A percentile compares a stretch with the other conserved stretches of the same genome.
phyloP scores from a whole-genome alignment of 1,140 invertebrate species.

The Ips typographus region DNA sequence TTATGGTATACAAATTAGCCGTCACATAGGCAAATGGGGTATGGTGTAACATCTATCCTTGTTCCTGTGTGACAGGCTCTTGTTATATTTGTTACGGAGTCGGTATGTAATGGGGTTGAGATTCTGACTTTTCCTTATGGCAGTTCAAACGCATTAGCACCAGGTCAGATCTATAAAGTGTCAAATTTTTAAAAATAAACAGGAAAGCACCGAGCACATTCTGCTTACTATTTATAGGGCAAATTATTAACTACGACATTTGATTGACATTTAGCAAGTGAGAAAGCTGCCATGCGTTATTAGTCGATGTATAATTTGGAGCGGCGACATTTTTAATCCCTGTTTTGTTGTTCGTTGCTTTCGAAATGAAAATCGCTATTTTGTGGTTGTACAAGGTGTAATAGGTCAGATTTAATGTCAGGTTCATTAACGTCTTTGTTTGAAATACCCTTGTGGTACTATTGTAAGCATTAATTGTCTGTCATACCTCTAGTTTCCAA shows the following conservation, averaged over 20 bases:
- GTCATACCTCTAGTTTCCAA: too few species aligned
- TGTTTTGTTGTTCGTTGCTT: background rate
- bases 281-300: conserved; percentile 32
- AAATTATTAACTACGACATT: conserved; percentile 29
- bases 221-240: conserved; percentile 32
- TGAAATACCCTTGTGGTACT: background rate
- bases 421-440: background rate
- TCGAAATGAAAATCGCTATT: conserved; percentile 6
- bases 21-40: conserved; percentile 2
- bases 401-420: conserved; percentile 18
- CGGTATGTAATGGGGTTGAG: too few species aligned
- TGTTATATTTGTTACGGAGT: too few species aligned
- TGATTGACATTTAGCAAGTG: conserved; percentile 32
- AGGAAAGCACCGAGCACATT: background rate
- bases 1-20: conserved; percentile 7
- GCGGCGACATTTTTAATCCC: conserved; percentile 28
- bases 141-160: too few species aligned
- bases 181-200: too few species aligned
- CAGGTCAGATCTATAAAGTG: too few species aligned
- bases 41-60: background rate
- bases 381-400: conserved; percentile 5
- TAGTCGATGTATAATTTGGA: conserved; percentile 29
- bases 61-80: background rate
- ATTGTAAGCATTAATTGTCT: background rate
- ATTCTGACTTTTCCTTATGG: too few species aligned